Percentiles rank a stretch among this genome's conserved stretches.
These are phyloP conservation scores for Xenotilapia leptura DNA, from an alignment of 2,113 vertebrate species.

Conservation along the genomic window DNA sequence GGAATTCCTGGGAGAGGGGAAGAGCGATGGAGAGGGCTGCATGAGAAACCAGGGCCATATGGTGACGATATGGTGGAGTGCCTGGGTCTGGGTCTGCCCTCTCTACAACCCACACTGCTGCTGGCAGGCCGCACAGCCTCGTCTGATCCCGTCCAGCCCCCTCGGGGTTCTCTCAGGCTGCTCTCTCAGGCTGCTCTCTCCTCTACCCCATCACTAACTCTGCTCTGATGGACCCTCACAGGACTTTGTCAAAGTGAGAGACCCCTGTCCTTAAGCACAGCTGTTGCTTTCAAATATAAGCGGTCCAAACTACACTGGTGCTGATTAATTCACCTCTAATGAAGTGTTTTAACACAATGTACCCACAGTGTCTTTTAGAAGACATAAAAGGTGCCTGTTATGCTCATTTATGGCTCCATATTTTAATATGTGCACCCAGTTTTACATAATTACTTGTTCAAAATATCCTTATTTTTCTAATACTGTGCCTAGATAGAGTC, in stretches of 20 bases:
- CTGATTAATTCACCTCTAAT: background rate
- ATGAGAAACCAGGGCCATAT: conserved; percentile 48
- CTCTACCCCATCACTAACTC: background rate
- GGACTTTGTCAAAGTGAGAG: background rate
- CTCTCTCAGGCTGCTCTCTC: conserved; percentile 2
- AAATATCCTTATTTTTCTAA: background rate
- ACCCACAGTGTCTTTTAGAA: background rate
- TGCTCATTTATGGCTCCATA: background rate
- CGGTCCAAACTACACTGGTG: background rate
- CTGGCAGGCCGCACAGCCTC: conserved; percentile 25
- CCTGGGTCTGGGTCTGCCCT: conserved; percentile 39
- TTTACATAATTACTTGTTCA: background rate
- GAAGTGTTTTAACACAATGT: background rate
- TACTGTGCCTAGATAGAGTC: background rate
- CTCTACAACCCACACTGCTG: conserved; percentile 32
- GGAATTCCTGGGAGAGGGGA: background rate
- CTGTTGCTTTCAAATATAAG: background rate
- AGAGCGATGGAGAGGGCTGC: background rate
- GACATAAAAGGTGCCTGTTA: background rate
- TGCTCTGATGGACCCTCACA: background rate
- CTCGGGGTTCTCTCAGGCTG: conserved; percentile 20
- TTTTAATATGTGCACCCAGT: background rate
- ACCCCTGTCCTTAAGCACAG: background rate
- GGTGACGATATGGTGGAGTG: conserved; percentile 39
- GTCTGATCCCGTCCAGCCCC: conserved; percentile 27